phyloP scores from a whole-genome alignment of 2,888 invertebrate genomes.

The Cryptocephalus moraei region DNA sequence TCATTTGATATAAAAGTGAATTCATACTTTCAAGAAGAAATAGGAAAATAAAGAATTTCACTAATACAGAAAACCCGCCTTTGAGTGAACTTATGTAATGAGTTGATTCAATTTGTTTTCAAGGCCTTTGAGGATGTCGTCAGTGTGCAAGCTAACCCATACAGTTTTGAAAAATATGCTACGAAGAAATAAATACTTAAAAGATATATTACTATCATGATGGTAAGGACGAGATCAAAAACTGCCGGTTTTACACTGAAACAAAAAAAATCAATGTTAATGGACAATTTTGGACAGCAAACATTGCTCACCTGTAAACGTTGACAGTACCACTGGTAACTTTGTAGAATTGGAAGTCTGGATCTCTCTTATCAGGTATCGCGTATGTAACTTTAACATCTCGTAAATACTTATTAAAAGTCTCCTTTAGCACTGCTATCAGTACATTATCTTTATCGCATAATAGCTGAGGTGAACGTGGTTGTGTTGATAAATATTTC shows the following conservation, averaged over 20 bases:
- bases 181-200: constrained; percentile 74
- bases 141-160: constrained; percentile 45
- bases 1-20: too few relatives aligned
- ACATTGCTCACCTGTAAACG: constrained; percentile 65
- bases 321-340: constrained; percentile 68
- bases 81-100: too few relatives aligned
- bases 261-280: constrained; percentile 22
- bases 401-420: constrained; percentile 63
- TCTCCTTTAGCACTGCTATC: constrained; percentile 60
- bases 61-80: too few relatives aligned
- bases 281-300: not conserved
- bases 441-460: constrained; percentile 54
- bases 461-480: constrained; percentile 66
- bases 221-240: constrained; percentile 89
- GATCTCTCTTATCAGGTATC: constrained; percentile 75
- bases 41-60: too few relatives aligned
- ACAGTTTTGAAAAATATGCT: constrained; percentile 58
- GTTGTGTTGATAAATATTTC: constrained; percentile 58
- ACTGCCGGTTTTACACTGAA: constrained; percentile 94
- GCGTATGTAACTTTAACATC: constrained; percentile 63
- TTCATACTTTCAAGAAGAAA: too few relatives aligned
- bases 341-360: constrained; percentile 87
- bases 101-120: too few relatives aligned
- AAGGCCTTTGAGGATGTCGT: too few relatives aligned
- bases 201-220: constrained; percentile 76